phyloP scores from a whole-genome alignment of 2,113 vertebrate genomes.

The Coregonus clupeaformis region DNA sequence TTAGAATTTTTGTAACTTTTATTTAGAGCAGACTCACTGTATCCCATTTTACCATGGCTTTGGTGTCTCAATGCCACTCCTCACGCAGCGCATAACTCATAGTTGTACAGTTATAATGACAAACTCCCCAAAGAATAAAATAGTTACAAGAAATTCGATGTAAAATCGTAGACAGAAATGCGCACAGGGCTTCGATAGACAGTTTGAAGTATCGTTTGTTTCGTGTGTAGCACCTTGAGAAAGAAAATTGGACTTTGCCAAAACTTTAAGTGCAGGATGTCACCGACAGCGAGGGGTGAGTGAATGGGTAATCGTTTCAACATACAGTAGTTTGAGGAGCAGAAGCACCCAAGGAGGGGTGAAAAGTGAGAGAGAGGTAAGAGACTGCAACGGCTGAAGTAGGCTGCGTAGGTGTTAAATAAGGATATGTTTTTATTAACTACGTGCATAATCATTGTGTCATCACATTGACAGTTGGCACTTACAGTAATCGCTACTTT shows the following conservation, averaged over 20 bases:
- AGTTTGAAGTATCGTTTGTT: too few relatives aligned
- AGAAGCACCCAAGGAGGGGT: conserved; percentile 46
- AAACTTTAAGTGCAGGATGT: background rate
- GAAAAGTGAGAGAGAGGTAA: background rate
- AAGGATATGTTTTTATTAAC: too few relatives aligned
- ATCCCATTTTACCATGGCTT: conserved; percentile 35
- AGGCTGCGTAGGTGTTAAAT: background rate
- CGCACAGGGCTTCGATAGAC: background rate
- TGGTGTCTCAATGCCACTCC: background rate
- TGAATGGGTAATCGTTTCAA: conserved; percentile 4
- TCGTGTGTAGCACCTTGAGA: background rate
- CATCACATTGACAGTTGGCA: too few relatives aligned
- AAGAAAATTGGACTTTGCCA: background rate
- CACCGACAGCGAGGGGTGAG: background rate
- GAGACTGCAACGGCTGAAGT: background rate
- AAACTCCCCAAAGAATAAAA: background rate
- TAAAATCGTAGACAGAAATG: background rate
- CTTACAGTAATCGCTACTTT: too few relatives aligned
- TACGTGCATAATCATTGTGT: too few relatives aligned
- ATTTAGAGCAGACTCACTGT: conserved; percentile 3
- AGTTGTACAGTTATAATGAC: background rate
- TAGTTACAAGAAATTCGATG: background rate
- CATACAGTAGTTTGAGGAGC: background rate
- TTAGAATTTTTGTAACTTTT: conserved; percentile 24
- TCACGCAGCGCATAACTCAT: background rate